Evolutionary conservation across 2,888 invertebrate genomes (phyloP), one percentile per base, ranked within the genome.

Genomic region (Atherix ibis): DNA sequence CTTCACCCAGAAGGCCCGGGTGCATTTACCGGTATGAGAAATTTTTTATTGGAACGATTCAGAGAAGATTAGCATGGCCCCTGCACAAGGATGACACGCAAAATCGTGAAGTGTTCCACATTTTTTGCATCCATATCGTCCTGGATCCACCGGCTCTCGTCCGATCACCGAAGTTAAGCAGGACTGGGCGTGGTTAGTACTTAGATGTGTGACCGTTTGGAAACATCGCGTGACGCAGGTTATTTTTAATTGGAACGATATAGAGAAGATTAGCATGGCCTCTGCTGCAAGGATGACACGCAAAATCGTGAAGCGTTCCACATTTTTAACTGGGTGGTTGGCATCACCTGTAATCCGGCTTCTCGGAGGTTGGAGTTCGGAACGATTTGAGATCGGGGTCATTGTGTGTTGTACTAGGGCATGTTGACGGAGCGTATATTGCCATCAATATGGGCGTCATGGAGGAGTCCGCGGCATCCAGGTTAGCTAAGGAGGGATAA

Each of bases 311-410:
- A 80, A 80, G 78, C 78, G 78, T 79, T 58, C 54, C 55, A 55
- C 54, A 56, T 55, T 56, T 58, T 56, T 56, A 56, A 60, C 88
- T 80, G 89, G 89, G 85, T 82, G 84, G 73, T 81, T 85, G 88
- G 91, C 89, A 80, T 68, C 85, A 85, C 83, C 88, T 92, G 89
- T 92, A 91, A 92, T 88, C 87, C 75, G 80, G 88, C 85, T 79
- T 70, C 85, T 79, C 77, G 83, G 87, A 87, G 77, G 88, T 84
- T 78, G 66, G 85, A 70, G 67, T 63, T 69, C 73, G 78, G 89
- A 80, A 87, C 82, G 83, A 74, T 78, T 80, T 88, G 88, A 85
- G 85, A 77, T 70, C 70, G 76, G 84, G 85, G 67, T 64, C 64
- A 55, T 80, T 82, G 76, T 52, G 55, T 50, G 52, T 46, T 55